Evolutionary conservation across 2,797 vertebrate genomes (phyloP), one percentile per base, ranked within the genome.

Genomic region (Lophotriccus pileatus): DNA sequence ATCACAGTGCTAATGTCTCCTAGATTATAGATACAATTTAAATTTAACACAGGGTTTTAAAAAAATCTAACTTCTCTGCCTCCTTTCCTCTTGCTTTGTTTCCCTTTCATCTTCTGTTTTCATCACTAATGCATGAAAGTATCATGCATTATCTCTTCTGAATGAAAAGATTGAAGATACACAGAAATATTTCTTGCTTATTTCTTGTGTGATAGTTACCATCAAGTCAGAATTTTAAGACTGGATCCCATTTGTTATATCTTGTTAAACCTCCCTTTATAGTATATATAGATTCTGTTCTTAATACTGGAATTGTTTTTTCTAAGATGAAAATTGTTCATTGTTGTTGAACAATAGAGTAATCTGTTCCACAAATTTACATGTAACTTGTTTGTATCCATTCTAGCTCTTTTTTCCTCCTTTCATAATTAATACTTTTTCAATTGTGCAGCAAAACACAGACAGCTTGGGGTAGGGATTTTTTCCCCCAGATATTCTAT

Each of bases 341-440:
- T 92, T 93, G 32, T 77, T 91, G 19, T 68, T 76, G 73, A 92
- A 82, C 56, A 94, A 70, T 8, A 62, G 39, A 62, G 32, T 85
- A 66, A 90, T 87, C 55, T 89, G 58, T 55, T 95, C 50, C 82
- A 67, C 10, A 95, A 58, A 92, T 93, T 84, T 87, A 43, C 23
- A 37, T 63, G 22, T 50, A 74, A 87, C 56, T 93, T 94, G 15
- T 89, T 81, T 78, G 8, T 59, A 73, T 78, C 36, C 84, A 8
- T 84, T 90, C 78, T 50, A 84, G 67, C 36, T 90, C 56, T 74
- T 81, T 94, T 91, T 89, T 94, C 25, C 25, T 83, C 13, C 49
- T 95, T 50, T 70, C 3, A 7, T 75, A 92, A 60, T 78, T 66
- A 94, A 49, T 90, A 44, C 24, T 64, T 92, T 93, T 64, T 86